Evolutionary conservation across 1,140 invertebrate species (phyloP).

Genomic region (Rhynchophorus ferrugineus): DNA sequence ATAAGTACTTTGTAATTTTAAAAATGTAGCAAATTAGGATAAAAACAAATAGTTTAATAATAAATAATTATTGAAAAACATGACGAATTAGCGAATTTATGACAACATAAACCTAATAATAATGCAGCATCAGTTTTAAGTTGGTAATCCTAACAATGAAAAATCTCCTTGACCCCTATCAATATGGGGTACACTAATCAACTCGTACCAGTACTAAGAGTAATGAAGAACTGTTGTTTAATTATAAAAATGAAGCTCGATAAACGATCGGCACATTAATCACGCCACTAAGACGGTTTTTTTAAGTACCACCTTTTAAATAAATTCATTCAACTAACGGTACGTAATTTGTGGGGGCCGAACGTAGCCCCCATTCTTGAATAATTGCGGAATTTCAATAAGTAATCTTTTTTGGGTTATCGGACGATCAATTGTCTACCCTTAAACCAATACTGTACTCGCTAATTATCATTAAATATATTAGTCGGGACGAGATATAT

Average conservation of each 20-base stretch:
- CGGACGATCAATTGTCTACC: slow-evolving; percentile 11
- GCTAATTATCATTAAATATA: slow-evolving; percentile 9
- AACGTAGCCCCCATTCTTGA: slow-evolving; percentile 1
- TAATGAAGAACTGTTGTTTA: slow-evolving; percentile 12
- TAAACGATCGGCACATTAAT: slow-evolving; percentile 13
- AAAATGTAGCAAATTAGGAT: no score
- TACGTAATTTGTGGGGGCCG: slow-evolving; percentile 11
- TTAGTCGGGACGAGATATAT: slow-evolving; percentile 4
- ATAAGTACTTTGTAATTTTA: no score
- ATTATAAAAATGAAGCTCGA: slow-evolving; percentile 10
- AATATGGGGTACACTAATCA: no score
- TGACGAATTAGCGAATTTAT: no score
- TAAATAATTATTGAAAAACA: no score
- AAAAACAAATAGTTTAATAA: no score
- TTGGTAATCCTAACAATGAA: no score
- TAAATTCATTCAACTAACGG: slow-evolving; percentile 20
- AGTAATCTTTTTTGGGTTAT: slow-evolving; percentile 14
- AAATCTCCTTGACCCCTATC: no score
- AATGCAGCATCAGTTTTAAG: no score
- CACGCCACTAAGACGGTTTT: slow-evolving; percentile 15
- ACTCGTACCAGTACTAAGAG: no score
- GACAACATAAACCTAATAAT: no score
- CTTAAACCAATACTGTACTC: slow-evolving; percentile 16
- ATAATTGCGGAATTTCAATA: slow-evolving; percentile 20
- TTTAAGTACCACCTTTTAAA: slow-evolving; percentile 19